Conservation (phyloP, 2,113 vertebrate genomes). For the Phainopepla nitens region DNA sequence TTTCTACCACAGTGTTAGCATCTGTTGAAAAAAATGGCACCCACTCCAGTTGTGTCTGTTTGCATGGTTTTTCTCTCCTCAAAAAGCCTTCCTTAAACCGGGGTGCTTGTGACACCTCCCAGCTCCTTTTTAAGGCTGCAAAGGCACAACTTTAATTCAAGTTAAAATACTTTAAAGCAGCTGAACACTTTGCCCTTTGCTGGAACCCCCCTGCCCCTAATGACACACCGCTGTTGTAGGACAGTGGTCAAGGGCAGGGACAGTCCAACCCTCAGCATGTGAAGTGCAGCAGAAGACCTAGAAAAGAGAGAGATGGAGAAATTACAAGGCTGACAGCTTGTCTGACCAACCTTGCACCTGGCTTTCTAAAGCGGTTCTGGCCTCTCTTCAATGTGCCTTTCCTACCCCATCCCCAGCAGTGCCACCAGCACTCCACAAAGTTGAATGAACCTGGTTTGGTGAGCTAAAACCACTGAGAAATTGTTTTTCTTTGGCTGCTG, state of each 20-base stretch:
- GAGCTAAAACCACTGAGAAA: neutral
- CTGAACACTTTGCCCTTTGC: neutral
- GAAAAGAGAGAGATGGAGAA: neutral
- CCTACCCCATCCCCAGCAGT: neutral
- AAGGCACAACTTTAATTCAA: neutral
- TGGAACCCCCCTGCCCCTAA: neutral
- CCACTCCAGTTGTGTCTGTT: neutral
- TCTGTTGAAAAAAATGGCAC: neutral
- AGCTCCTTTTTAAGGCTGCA: neutral
- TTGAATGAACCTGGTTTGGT: neutral
- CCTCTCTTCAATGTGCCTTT: neutral
- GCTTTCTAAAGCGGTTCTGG: neutral
- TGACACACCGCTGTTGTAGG: neutral
- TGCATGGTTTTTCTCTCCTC: neutral
- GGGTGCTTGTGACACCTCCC: fast-evolving
- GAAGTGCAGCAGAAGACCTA: neutral
- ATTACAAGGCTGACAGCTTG: too few species aligned
- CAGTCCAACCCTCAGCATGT: neutral
- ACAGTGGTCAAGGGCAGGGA: neutral
- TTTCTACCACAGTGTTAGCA: neutral
- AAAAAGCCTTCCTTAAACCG: neutral
- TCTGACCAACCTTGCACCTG: neutral
- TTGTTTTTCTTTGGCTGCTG: neutral
- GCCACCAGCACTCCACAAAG: neutral
- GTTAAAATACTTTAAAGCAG: neutral